phyloP scores from a whole-genome alignment of 2,888 invertebrate genomes.

The Rotaria magnacalcarata region DNA sequence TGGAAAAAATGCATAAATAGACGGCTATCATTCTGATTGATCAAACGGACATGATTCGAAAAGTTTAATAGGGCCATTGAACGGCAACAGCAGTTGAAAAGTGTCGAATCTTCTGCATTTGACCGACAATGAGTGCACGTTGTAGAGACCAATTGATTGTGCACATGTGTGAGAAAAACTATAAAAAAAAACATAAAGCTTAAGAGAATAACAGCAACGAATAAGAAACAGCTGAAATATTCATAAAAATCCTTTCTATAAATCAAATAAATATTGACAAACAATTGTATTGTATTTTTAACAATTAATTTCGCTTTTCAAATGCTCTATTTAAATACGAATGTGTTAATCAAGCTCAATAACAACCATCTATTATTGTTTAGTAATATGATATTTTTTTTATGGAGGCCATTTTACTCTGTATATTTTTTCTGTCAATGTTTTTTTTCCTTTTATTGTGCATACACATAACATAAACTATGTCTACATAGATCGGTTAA shows the following conservation, averaged over 20 bases:
- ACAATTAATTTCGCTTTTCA: not conserved
- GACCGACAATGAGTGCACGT: not conserved
- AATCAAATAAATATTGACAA: not conserved
- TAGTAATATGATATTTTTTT: not conserved
- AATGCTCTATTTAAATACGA: not conserved
- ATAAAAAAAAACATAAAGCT: not conserved
- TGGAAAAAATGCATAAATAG: not conserved
- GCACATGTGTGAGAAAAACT: slow-evolving; percentile 13
- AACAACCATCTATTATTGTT: not conserved
- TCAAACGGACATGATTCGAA: not conserved
- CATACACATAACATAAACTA: not conserved
- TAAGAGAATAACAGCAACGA: not conserved
- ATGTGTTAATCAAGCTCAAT: not conserved
- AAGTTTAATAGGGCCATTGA: slow-evolving; percentile 31
- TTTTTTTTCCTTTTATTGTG: not conserved
- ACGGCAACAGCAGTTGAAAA: slow-evolving; percentile 15
- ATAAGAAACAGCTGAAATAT: not conserved
- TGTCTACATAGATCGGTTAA: not conserved
- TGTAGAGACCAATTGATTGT: not conserved
- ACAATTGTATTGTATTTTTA: not conserved
- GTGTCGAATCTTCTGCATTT: slow-evolving; percentile 10
- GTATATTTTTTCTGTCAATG: not conserved
- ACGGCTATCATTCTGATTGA: not conserved
- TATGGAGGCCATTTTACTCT: not conserved
- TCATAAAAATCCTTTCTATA: not conserved